phyloP scores from a whole-genome alignment of 2,888 invertebrate species.

The Catocala sponsa region DNA sequence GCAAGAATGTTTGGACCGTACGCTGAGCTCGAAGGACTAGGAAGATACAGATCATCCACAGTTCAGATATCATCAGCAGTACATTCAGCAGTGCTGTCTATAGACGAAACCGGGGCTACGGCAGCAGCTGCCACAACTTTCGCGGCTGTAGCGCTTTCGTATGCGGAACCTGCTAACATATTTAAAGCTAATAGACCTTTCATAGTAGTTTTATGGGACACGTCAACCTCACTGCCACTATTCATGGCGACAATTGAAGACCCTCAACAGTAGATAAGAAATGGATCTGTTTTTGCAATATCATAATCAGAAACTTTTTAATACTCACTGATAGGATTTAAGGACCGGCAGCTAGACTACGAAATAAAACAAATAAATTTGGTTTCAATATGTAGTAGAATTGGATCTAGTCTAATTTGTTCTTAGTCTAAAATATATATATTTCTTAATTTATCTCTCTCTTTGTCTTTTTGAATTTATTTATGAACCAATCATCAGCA shows the following conservation, averaged over 20 bases:
- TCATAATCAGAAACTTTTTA: slow-evolving; percentile 19
- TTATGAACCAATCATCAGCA: slow-evolving; percentile 78
- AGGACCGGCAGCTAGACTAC: slow-evolving; percentile 7
- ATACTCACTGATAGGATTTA: slow-evolving; percentile 35
- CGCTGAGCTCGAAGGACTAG: slow-evolving; percentile 73
- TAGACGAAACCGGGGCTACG: slow-evolving; percentile 84
- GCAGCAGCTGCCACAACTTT: slow-evolving; percentile 82
- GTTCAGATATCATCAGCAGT: slow-evolving; percentile 79
- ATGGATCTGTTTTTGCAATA: slow-evolving; percentile 8
- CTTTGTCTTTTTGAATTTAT: slow-evolving; percentile 68
- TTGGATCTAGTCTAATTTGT: slow-evolving; percentile 48
- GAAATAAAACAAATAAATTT: slow-evolving; percentile 22
- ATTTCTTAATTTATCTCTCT: slow-evolving; percentile 48
- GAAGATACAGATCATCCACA: slow-evolving; percentile 54
- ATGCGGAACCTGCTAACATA: slow-evolving; percentile 66
- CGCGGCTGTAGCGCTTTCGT: slow-evolving; percentile 81
- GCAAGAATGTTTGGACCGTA: slow-evolving; percentile 71
- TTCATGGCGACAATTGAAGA: slow-evolving; percentile 84
- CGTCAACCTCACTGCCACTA: slow-evolving; percentile 74
- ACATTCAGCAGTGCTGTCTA: slow-evolving; percentile 83
- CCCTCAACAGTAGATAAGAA: slow-evolving; percentile 59
- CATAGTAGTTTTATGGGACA: slow-evolving; percentile 82
- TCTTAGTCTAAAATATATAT: slow-evolving; percentile 30
- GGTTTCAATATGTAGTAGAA: slow-evolving; percentile 8
- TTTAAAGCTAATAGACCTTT: slow-evolving; percentile 84